Evolutionary conservation across 2,888 invertebrate genomes (phyloP).

Genomic region (Sinohyriopsis cumingii): DNA sequence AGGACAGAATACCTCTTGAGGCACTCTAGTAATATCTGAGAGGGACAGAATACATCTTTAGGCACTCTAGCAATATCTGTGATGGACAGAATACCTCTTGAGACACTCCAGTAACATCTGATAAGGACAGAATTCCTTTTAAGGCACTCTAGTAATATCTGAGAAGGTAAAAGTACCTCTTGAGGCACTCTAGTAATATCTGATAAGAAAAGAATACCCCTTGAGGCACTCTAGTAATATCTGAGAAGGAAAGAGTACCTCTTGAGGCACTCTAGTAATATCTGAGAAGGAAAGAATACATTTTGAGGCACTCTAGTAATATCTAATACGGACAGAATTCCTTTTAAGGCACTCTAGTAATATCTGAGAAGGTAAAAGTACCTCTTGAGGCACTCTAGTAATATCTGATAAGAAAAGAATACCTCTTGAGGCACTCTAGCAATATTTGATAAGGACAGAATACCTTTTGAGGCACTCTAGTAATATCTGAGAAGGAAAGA

Average conservation of each 20-base stretch:
- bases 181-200: slow-evolving; percentile 91
- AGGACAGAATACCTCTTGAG: too few species aligned
- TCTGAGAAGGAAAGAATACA: slow-evolving; percentile 66
- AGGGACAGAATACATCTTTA: slow-evolving; percentile 76
- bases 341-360: slow-evolving; percentile 81
- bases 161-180: slow-evolving; percentile 73
- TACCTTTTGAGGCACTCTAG: too few species aligned
- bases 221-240: slow-evolving; percentile 54
- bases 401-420: slow-evolving; percentile 77
- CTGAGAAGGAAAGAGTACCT: slow-evolving; percentile 79
- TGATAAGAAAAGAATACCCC: slow-evolving; percentile 82
- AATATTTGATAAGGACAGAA: too few species aligned
- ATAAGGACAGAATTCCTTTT: too few species aligned
- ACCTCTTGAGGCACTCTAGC: too few species aligned
- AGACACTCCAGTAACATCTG: too few species aligned
- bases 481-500: too few species aligned
- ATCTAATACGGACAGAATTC: slow-evolving; percentile 81
- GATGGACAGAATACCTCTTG: slow-evolving; percentile 88
- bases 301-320: slow-evolving; percentile 89
- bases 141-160: too few species aligned
- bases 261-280: too few species aligned
- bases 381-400: slow-evolving; percentile 82
- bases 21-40: too few species aligned
- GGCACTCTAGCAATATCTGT: slow-evolving; percentile 91
- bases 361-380: too few species aligned